Evolutionary conservation across 2,888 invertebrate genomes (phyloP), one percentile per base, ranked within the genome.

Genomic region (Geophilus truncorum): DNA sequence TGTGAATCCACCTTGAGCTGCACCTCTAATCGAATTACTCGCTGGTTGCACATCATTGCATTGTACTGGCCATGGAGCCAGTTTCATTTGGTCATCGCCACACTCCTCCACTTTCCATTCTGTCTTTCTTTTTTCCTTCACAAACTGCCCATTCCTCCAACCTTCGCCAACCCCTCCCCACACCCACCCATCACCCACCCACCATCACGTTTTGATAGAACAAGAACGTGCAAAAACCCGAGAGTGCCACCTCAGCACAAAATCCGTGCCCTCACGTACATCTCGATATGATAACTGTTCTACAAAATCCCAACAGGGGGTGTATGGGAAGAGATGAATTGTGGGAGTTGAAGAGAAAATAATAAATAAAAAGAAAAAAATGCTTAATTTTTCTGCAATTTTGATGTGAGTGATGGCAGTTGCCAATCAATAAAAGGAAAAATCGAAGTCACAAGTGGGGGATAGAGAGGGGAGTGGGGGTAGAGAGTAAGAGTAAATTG

Each of bases 31-130:
- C 57, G 57, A 62, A 62, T 62, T 62, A 62, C 57, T 18, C 57
- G 57, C 57, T 62, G 57, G 57, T 62, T 62, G 57, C 57, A 62
- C 57, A 62, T 62, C 57, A 62, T 62, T 62, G 57, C 21, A 62
- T 62, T 62, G 21, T 62, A 62, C 21, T 62, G 57, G 21, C 21
- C 21, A 62, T 62, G 57, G 57, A 62, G 57, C 57, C 23, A 62
- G 57, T 62, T 62, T 62, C 57, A 62, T 62, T 62, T 62, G 57
- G 57, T 62, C 57, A 62, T 40, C 40, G 40, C 40, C 40, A n/a
- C 40, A 40, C 40, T 40, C 40, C 34, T 34, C 34, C 15, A n/a
- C 40, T 40, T 40, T 40, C 40, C 40, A n/a, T n/a, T n/a, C n/a
- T n/a, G n/a, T 40, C 40, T 12, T 40, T n/a, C 40, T 40, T 40